These are phyloP conservation scores for Ochropleura leucogaster DNA, from an alignment of 2,888 invertebrate species.

Conservation along the genomic window DNA sequence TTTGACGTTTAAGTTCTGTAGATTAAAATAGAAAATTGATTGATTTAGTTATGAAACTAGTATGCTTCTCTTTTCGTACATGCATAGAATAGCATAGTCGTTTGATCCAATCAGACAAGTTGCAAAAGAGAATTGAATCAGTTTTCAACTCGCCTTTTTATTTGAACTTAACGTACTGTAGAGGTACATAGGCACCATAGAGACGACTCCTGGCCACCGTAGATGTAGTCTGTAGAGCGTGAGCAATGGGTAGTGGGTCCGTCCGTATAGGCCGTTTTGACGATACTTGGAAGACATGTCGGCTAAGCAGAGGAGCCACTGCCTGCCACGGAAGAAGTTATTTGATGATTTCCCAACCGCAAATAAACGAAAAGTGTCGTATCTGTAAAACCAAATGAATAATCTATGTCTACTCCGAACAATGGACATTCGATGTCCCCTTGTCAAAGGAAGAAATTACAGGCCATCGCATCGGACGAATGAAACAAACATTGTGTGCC, in stretches of 20 bases:
- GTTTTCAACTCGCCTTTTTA: neutral
- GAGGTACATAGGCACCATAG: no score
- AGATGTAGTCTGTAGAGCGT: no score
- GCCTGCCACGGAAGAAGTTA: no score
- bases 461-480: constrained; percentile 39
- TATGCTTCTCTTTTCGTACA: neutral
- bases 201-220: no score
- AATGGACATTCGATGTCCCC: constrained; percentile 41
- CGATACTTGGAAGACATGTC: no score
- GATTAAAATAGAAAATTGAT: constrained; percentile 34
- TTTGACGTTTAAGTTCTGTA: constrained; percentile 15
- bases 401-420: constrained; percentile 45
- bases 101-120: neutral
- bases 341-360: no score
- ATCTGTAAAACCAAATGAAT: constrained; percentile 15
- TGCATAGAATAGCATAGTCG: neutral
- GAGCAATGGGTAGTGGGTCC: no score
- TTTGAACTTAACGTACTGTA: neutral
- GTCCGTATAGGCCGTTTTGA: no score
- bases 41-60: neutral
- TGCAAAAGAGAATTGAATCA: neutral
- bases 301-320: no score
- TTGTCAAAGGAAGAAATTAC: constrained; percentile 69
- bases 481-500: constrained; percentile 55
- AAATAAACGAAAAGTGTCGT: neutral